phyloP scores from a whole-genome alignment of 2,797 vertebrate species.

The Acanthurus lineatus region DNA sequence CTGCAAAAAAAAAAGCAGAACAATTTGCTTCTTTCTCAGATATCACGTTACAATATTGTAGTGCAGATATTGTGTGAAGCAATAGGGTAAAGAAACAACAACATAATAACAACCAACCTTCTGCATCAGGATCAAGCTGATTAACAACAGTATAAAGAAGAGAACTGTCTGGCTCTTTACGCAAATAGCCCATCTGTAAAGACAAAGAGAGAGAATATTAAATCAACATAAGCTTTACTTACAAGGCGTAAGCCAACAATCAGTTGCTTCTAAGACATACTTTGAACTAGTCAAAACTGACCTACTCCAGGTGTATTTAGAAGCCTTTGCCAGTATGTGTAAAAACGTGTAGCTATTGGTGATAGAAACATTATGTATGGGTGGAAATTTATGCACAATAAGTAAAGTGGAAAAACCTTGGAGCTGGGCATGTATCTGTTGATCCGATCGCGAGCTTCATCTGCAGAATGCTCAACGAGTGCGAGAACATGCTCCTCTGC shows the following conservation, averaged over 20 bases:
- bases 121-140: conserved; percentile 91
- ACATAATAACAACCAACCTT: conserved; percentile 85
- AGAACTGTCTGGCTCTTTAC: conserved; percentile 90
- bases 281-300: not conserved
- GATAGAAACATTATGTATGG: not conserved
- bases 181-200: conserved; percentile 94
- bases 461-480: conserved; percentile 96
- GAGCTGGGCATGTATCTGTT: conserved; percentile 93
- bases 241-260: not conserved
- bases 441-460: conserved; percentile 97
- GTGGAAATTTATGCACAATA: not conserved
- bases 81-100: not conserved
- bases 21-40: not conserved
- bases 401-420: conserved; percentile 85
- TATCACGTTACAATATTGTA: not conserved
- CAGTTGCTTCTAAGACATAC: not conserved
- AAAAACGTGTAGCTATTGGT: not conserved
- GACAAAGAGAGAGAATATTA: conserved; percentile 37
- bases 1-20: conserved; percentile 76
- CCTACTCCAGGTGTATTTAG: too few relatives aligned
- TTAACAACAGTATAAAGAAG: conserved; percentile 95
- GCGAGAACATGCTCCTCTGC: conserved; percentile 98
- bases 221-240: not conserved
- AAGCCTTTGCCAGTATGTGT: not conserved
- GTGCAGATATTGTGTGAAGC: not conserved